Percentiles rank a stretch among this genome's conserved stretches.
Evolutionary conservation across 2,113 vertebrate species (phyloP).

Genomic region (Colaptes auratus): DNA sequence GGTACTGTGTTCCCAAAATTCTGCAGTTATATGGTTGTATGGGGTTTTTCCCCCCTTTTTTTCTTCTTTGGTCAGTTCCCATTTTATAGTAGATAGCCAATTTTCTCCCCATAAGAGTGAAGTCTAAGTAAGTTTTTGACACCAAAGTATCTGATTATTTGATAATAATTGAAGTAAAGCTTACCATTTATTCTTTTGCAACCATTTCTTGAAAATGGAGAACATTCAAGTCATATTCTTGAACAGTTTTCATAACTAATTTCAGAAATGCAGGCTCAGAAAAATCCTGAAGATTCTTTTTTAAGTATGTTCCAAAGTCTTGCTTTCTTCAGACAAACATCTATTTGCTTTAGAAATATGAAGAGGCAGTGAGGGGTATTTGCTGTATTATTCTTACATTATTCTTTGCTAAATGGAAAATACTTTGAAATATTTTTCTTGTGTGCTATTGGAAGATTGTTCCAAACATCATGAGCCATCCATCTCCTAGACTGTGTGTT

Average conservation of each 20-base stretch:
- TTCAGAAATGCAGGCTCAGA: background rate
- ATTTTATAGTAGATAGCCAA: background rate
- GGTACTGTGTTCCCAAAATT: background rate
- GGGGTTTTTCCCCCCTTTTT: background rate
- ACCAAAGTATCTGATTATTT: background rate
- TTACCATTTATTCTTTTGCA: background rate
- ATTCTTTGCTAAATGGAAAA: conserved; percentile 29
- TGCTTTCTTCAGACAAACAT: background rate
- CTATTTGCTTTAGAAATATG: background rate
- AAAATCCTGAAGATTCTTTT: background rate
- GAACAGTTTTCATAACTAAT: background rate
- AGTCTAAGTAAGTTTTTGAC: background rate
- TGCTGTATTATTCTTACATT: background rate
- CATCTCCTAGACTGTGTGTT: background rate
- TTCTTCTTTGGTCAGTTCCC: background rate
- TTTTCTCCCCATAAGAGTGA: background rate
- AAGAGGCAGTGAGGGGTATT: background rate
- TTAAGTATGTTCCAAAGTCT: background rate
- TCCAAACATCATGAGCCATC: conserved; percentile 7
- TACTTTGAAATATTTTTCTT: conserved; percentile 15
- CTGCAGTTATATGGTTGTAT: background rate
- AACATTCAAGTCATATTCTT: background rate
- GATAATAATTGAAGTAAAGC: background rate
- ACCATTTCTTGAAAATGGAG: background rate
- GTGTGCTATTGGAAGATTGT: background rate